These are phyloP conservation scores for Salvelinus alpinus DNA, from an alignment of 2,113 vertebrate species.

Conservation along the genomic window DNA sequence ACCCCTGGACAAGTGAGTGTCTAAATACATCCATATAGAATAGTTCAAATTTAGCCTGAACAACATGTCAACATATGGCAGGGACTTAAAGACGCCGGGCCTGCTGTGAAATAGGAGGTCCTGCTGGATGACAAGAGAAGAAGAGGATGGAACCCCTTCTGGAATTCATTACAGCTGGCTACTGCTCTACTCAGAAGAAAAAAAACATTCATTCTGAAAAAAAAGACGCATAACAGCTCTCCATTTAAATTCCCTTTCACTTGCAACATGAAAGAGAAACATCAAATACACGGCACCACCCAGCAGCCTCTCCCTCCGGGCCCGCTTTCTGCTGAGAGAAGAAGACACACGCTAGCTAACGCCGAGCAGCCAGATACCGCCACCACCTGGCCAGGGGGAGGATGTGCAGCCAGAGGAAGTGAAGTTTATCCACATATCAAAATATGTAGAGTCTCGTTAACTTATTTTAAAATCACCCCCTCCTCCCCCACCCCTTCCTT, in stretches of 20 bases:
- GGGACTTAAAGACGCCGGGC: slow-evolving; percentile 26
- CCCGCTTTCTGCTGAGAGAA: slow-evolving; percentile 35
- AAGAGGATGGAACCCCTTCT: slow-evolving; percentile 47
- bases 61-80: slow-evolving; percentile 40
- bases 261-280: slow-evolving; percentile 62
- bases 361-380: slow-evolving; percentile 35
- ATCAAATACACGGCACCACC: slow-evolving; percentile 59
- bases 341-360: slow-evolving; percentile 12
- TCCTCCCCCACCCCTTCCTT: slow-evolving; percentile 5
- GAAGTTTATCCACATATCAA: slow-evolving; percentile 24
- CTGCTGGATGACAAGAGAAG: slow-evolving; percentile 50
- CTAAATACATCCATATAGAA: no score
- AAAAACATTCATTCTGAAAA: slow-evolving; percentile 29
- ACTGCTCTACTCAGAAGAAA: slow-evolving; percentile 28
- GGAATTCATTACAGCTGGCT: slow-evolving; percentile 59
- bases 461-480: slow-evolving; percentile 9
- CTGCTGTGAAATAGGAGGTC: slow-evolving; percentile 49
- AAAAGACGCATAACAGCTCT: slow-evolving; percentile 22
- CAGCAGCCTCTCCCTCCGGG: slow-evolving; percentile 41
- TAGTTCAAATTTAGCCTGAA: slow-evolving; percentile 8
- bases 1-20: no score
- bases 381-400: slow-evolving; percentile 55
- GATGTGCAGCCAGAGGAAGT: slow-evolving; percentile 29
- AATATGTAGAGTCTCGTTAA: slow-evolving; percentile 11
- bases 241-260: slow-evolving; percentile 63